Conservation (phyloP, 2,888 invertebrate species). For the Drosophila longiperda region DNA sequence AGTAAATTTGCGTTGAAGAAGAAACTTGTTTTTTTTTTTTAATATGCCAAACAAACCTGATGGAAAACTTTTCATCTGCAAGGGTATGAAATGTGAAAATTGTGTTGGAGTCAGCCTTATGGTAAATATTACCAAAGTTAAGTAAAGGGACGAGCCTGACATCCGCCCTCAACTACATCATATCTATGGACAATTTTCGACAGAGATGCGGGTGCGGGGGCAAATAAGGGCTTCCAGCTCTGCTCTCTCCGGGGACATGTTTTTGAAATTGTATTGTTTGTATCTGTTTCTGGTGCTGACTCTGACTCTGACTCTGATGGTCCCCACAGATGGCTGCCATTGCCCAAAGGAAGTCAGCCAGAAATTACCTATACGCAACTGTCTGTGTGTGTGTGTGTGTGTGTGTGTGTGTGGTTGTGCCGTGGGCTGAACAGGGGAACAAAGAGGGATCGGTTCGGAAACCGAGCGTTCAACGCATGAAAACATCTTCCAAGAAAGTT, state of each 20-base stretch:
- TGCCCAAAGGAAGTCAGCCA: slow-evolving; percentile 46
- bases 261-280: slow-evolving; percentile 47
- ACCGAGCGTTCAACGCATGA: slow-evolving; percentile 53
- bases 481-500: slow-evolving; percentile 65
- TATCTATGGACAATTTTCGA: slow-evolving; percentile 49
- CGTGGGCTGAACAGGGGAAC: slow-evolving; percentile 11
- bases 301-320: slow-evolving; percentile 28
- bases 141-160: slow-evolving; percentile 49
- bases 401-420: neutral
- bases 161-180: slow-evolving; percentile 32
- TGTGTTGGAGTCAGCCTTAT: neutral
- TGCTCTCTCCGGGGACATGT: slow-evolving; percentile 37
- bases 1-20: neutral
- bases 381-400: neutral
- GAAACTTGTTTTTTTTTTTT: neutral
- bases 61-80: neutral
- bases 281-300: slow-evolving; percentile 20
- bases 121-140: neutral
- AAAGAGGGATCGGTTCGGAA: slow-evolving; percentile 29
- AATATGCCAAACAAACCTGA: neutral
- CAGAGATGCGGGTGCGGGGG: slow-evolving; percentile 7
- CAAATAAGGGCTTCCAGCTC: slow-evolving; percentile 4
- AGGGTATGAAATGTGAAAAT: neutral
- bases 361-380: neutral
- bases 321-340: slow-evolving; percentile 37